Conservation (phyloP, 2,113 vertebrate species). For the Rostratula benghalensis region DNA sequence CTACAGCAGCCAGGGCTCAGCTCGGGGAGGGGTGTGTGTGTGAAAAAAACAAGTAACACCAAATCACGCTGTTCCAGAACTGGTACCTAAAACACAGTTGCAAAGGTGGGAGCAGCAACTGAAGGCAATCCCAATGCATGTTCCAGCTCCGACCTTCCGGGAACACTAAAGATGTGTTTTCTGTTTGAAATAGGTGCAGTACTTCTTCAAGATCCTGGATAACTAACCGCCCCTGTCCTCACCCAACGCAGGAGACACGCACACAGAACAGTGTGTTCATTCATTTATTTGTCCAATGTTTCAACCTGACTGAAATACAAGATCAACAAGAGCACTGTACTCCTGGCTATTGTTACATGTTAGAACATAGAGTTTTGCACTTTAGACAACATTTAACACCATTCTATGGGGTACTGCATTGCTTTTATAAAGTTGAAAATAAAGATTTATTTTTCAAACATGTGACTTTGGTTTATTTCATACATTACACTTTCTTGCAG, state of each 20-base stretch:
- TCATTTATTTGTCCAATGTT: constrained; percentile 91
- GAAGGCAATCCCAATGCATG: too few relatives aligned
- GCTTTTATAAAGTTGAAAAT: constrained; percentile 91
- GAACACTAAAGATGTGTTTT: background rate
- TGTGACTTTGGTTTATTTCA: constrained; percentile 99
- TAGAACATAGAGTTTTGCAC: constrained; percentile 91
- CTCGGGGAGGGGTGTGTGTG: rapidly evolving
- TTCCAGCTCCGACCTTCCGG: background rate
- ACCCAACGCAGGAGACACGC: background rate
- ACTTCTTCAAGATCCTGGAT: constrained; percentile 96
- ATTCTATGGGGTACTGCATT: constrained; percentile 92
- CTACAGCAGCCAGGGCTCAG: rapidly evolving
- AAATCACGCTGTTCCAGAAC: rapidly evolving
- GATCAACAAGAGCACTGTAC: constrained; percentile 88
- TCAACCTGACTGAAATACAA: constrained; percentile 95
- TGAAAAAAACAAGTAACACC: too few relatives aligned
- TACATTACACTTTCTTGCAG: constrained; percentile 95
- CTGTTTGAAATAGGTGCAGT: constrained; percentile 84
- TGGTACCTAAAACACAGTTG: rapidly evolving
- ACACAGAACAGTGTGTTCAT: constrained; percentile 69
- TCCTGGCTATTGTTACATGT: constrained; percentile 90
- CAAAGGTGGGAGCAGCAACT: background rate
- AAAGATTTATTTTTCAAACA: constrained; percentile 90
- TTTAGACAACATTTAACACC: constrained; percentile 91
- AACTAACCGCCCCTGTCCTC: constrained; percentile 24